Base-by-base conservation (phyloP, 2,888 invertebrate genomes). In the Amiota communis region DNA sequence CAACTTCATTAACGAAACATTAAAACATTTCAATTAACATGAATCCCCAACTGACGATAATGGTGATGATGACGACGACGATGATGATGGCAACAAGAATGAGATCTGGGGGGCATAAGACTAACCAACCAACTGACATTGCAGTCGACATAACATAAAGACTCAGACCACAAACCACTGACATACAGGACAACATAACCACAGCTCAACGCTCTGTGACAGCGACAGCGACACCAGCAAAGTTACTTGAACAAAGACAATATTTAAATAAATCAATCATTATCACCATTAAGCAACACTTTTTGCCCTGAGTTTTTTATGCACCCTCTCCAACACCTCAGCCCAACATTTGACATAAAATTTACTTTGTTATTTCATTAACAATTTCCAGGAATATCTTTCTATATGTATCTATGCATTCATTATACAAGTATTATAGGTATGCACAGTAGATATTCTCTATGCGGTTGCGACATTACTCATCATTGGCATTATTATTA, bases 361-460 rank as follows among this genome's bases (percentile, higher is more conserved):
- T 81, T 79, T 67, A 81, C 84, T 82, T 82, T 80, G 80, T 79
- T 80, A 82, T 85, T 80, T 85, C 74, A 85, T 83, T 83, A 77
- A 53, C n/a, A 53, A 53, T 23, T 23, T 23, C 23, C 23, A 23
- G 23, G 23, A 23, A 23, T n/a, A n/a, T n/a, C n/a, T n/a, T n/a
- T 53, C 53, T 53, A 53, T n/a, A 12, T n/a, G 2, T 51, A n/a
- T n/a, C 23, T 23, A 23, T 53, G 53, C 53, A n/a, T 53, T 8
- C 53, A 4, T 53, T n/a, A n/a, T 53, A 53, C 53, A 6, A 23
- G 6, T 36, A 36, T 2, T n/a, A n/a, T n/a, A n/a, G n/a, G n/a
- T n/a, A n/a, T n/a, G n/a, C n/a, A n/a, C n/a, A n/a, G n/a, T n/a
- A n/a, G n/a, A 36, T 36, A 2, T 36, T 36, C 36, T 36, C 6